A percentile compares a stretch with the other conserved stretches of the same genome.
phyloP scores from a whole-genome alignment of 2,797 vertebrate species.

The Tenualosa thibaudeaui region DNA sequence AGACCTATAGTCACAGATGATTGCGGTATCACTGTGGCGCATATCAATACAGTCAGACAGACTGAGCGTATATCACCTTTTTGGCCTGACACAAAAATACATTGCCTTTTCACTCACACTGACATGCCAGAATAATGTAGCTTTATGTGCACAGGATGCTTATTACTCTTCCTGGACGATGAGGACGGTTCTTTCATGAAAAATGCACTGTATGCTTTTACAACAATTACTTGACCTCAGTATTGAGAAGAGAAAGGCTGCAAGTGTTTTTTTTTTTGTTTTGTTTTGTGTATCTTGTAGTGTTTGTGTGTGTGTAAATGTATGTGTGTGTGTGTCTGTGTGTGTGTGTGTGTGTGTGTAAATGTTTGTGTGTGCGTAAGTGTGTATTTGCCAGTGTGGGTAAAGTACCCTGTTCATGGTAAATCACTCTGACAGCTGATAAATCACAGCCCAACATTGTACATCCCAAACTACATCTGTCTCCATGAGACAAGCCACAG shows the following conservation, averaged over 20 bases:
- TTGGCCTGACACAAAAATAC: not conserved
- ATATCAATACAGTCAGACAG: not conserved
- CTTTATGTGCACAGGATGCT: not conserved
- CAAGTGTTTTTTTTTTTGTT: slow-evolving; percentile 22
- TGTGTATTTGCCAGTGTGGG: not conserved
- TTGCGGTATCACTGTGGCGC: not conserved
- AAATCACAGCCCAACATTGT: slow-evolving; percentile 36
- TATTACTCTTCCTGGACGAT: not conserved
- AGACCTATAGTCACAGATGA: not conserved
- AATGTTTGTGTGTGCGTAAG: slow-evolving; percentile 2
- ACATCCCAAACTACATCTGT: slow-evolving; percentile 41
- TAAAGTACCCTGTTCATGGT: not conserved
- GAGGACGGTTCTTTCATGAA: not conserved
- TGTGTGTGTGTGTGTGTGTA: not conserved
- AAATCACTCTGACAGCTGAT: slow-evolving; percentile 46
- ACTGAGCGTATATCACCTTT: not conserved
- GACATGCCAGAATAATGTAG: not conserved
- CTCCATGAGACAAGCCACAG: slow-evolving; percentile 31
- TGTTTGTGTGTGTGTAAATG: slow-evolving; percentile 1
- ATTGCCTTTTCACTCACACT: not conserved
- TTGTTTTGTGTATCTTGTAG: slow-evolving; percentile 18
- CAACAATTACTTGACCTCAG: not conserved
- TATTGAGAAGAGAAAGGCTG: slow-evolving; percentile 2
- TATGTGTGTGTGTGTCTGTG: slow-evolving; percentile 15
- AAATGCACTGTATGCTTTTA: not conserved